These are phyloP conservation scores for Percopsis transmontana DNA, from an alignment of 2,113 vertebrate species.

Conservation along the genomic window DNA sequence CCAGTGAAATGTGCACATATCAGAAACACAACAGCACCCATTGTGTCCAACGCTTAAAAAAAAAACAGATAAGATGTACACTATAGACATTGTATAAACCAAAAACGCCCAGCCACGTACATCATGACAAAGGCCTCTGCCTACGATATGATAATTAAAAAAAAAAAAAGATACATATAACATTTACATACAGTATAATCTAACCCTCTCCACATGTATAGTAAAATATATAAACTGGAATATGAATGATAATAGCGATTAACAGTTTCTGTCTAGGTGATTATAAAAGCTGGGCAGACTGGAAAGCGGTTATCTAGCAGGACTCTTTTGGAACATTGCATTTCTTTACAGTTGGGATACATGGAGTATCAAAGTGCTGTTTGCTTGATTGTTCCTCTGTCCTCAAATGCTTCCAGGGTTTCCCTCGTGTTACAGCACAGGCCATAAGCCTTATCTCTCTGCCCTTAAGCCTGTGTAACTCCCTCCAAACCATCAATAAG, in stretches of 20 bases:
- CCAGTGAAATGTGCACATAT: constrained; percentile 10
- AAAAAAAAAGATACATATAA: constrained; percentile 8
- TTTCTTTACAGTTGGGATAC: constrained; percentile 40
- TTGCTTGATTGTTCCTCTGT: constrained; percentile 55
- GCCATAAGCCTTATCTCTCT: constrained; percentile 16
- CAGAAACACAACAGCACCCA: constrained; percentile 2
- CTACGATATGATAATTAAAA: constrained; percentile 30
- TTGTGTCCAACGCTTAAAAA: constrained; percentile 13
- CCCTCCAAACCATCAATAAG: background rate
- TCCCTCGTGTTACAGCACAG: background rate
- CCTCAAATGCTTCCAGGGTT: constrained; percentile 46
- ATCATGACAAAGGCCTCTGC: constrained; percentile 28
- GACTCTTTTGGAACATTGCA: background rate
- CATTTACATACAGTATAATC: constrained; percentile 19
- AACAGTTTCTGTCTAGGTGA: constrained; percentile 20
- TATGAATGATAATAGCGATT: background rate
- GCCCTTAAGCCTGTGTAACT: background rate
- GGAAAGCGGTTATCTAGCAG: constrained; percentile 8
- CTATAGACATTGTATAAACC: constrained; percentile 47
- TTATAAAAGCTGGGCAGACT: constrained; percentile 29
- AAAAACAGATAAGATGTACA: constrained; percentile 19
- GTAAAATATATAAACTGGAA: constrained; percentile 34
- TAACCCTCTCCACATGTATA: constrained; percentile 13
- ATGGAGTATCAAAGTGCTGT: constrained; percentile 67
- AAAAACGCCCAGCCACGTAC: constrained; percentile 48